phyloP scores from a whole-genome alignment of 2,113 vertebrate genomes.

The Sander vitreus region DNA sequence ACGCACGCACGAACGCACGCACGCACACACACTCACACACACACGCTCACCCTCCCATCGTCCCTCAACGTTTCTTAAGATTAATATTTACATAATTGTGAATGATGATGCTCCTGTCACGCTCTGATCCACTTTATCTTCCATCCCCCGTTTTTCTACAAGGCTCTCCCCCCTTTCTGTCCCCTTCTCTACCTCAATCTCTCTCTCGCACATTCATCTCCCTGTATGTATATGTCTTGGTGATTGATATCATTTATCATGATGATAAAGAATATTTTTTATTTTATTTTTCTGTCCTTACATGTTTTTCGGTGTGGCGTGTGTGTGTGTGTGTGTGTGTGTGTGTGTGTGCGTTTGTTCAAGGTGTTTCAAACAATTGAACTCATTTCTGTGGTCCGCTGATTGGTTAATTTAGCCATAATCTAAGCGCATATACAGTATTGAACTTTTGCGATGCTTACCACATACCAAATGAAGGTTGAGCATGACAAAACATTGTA shows the following conservation, averaged over 20 bases:
- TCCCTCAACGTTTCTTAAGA: neutral
- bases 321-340: too few relatives aligned
- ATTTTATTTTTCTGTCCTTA: neutral
- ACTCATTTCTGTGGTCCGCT: neutral
- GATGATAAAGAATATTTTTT: neutral
- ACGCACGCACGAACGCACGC: neutral
- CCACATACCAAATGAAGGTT: too few relatives aligned
- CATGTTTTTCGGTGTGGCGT: too few relatives aligned
- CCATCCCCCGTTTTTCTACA: neutral
- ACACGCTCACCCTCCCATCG: neutral
- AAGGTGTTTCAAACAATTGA: too few relatives aligned
- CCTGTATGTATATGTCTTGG: neutral
- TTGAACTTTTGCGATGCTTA: too few relatives aligned
- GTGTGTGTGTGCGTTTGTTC: too few relatives aligned
- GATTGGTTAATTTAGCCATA: neutral
- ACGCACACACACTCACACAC: conserved; percentile 11
- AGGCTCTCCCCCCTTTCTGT: neutral
- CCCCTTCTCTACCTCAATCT: neutral
- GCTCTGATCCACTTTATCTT: conserved; percentile 4
- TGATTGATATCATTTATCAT: neutral
- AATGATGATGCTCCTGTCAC: conserved; percentile 19
- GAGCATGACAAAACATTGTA: too few relatives aligned
- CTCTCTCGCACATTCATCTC: neutral
- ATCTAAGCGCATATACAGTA: neutral
- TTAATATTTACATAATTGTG: conserved; percentile 36